Conservation (phyloP, 23 tunicate species). For the Styela plicata region DNA sequence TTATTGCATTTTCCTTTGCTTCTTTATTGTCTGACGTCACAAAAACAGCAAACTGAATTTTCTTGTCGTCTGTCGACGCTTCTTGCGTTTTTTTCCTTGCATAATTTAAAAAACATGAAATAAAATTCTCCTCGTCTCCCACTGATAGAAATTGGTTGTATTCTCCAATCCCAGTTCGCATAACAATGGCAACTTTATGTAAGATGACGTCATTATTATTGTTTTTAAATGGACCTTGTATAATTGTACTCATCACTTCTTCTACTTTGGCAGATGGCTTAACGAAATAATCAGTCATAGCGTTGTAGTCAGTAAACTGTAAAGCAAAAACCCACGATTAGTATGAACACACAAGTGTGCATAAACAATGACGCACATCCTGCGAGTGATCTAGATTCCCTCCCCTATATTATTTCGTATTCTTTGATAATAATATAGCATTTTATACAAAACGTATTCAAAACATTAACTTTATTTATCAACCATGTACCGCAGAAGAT, state of each 20-base stretch:
- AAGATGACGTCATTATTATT: neutral
- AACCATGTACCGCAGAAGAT: too few species aligned
- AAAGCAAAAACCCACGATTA: too few species aligned
- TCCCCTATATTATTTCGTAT: too few species aligned
- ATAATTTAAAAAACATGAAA: constrained; percentile 63
- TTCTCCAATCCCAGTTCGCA: constrained; percentile 82
- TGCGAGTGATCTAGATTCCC: too few species aligned
- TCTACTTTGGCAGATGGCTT: constrained; percentile 72
- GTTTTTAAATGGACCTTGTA: neutral
- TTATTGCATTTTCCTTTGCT: constrained; percentile 50
- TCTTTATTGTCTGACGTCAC: constrained; percentile 72
- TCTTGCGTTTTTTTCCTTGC: constrained; percentile 14
- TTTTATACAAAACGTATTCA: too few species aligned
- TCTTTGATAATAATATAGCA: too few species aligned
- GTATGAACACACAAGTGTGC: too few species aligned
- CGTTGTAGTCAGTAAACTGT: constrained; percentile 14
- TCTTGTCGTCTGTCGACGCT: neutral
- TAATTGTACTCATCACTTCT: constrained; percentile 33
- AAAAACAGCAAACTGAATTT: constrained; percentile 43
- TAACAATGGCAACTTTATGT: constrained; percentile 76
- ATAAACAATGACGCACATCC: too few species aligned
- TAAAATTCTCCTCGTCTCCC: constrained; percentile 79
- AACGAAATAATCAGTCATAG: constrained; percentile 14
- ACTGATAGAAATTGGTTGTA: constrained; percentile 80
- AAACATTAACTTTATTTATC: too few species aligned